phyloP scores from a whole-genome alignment of 2,888 invertebrate species.

The Caenorhabditis imperialis region DNA sequence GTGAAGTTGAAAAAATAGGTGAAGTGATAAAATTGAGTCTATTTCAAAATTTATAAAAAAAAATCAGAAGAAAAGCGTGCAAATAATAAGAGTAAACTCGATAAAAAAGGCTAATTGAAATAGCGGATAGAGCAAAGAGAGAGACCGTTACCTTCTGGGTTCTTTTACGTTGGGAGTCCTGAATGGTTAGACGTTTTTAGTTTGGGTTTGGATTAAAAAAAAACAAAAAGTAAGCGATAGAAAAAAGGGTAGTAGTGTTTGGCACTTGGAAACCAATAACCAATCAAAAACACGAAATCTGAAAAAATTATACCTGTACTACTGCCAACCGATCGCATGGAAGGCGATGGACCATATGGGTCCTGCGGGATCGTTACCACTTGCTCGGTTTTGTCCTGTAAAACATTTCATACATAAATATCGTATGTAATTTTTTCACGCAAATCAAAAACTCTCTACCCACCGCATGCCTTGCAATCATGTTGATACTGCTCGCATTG shows the following conservation, averaged over 20 bases:
- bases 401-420: not conserved
- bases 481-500: constrained; percentile 57
- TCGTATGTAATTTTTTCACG: not conserved
- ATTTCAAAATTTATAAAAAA: constrained; percentile 8
- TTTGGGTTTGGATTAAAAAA: constrained; percentile 10
- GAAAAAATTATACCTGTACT: constrained; percentile 61
- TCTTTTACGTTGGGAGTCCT: constrained; percentile 37
- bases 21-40: not conserved
- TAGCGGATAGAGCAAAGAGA: constrained; percentile 25
- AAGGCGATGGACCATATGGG: constrained; percentile 55
- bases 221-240: constrained; percentile 42
- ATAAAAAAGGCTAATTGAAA: constrained; percentile 19
- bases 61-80: constrained; percentile 30
- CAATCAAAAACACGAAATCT: constrained; percentile 15
- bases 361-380: constrained; percentile 18
- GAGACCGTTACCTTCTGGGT: constrained; percentile 35
- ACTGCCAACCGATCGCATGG: constrained; percentile 62
- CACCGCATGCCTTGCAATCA: constrained; percentile 40
- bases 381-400: constrained; percentile 50
- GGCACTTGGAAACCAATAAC: too few species aligned
- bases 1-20: not conserved
- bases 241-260: constrained; percentile 17
- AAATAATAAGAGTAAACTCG: constrained; percentile 6
- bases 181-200: constrained; percentile 28
- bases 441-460: not conserved